Base-by-base conservation (phyloP, 2,113 vertebrate genomes). In the Oryzias javanicus region DNA sequence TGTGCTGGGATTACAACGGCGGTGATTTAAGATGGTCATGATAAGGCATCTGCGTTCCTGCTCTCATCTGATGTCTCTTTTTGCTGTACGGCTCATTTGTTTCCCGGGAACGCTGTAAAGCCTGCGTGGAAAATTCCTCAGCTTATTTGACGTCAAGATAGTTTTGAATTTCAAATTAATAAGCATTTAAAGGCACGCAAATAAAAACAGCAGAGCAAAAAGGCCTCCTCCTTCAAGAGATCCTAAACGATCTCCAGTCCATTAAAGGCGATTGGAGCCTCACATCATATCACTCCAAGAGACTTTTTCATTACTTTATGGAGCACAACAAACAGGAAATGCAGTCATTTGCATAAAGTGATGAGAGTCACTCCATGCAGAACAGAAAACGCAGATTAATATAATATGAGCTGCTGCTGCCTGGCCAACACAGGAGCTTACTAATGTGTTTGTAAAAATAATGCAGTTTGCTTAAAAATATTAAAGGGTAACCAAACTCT, bases 341-440 rank as follows among this genome's bases (percentile, higher is more conserved):
- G 77, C 59, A 59, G 27, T 56, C 14, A 89, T 91, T 89, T 90
- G 85, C 86, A 90, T 90, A 89, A 85, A 83, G 82, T 86, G 80
- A 89, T 86, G 80, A 81, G 79, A 81, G 72, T 79, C 0, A 19
- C 74, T 75, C 52, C 65, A 83, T 87, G 85, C 78, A 78, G 63
- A 88, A 86, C 68, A 76, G 67, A 18, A 74, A 72, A 69, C 42
- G 54, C 60, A 64, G 73, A 74, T 72, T 70, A 76, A 70, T 67
- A 74, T 70, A 77, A 69, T 60, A 71, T 73, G 55, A 79, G 62
- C 65, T 65, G 42, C 65, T 65, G 42, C 64, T 45, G 67, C 60
- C 47, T 47, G 40, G 58, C 55, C 53, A 25, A 44, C 25, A 25
- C 64, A 53, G 62, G 73, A 69, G 61, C 67, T 69, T 67, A 71